Base-by-base conservation (phyloP, 23 tunicate genomes). In the Trididemnum clinides region DNA sequence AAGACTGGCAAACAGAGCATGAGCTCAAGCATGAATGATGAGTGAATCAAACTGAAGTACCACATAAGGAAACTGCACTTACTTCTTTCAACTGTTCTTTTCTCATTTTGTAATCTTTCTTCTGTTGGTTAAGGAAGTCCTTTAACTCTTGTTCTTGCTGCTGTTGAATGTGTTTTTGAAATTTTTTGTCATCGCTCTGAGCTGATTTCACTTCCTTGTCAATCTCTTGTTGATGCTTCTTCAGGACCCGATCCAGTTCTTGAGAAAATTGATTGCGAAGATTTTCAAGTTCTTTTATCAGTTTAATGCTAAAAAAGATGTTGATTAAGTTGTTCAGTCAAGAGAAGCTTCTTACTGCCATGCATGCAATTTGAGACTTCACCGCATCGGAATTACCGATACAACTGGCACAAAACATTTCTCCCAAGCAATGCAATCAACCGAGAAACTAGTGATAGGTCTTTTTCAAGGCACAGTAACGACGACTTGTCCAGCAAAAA, bases 41-140 rank as follows among this genome's bases (percentile, higher is more conserved):
- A n/a, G n/a, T n/a, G n/a, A n/a, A n/a, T n/a, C n/a, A n/a, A n/a
- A n/a, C n/a, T n/a, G n/a, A n/a, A n/a, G n/a, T n/a, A n/a, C n/a
- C n/a, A n/a, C n/a, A n/a, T n/a, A n/a, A n/a, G n/a, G n/a, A n/a
- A n/a, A n/a, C n/a, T n/a, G n/a, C n/a, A n/a, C n/a, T 73, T 72
- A 94, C 98, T 85, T 89, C 94, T 81, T 94, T 94, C 39, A 94
- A 50, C 33, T 89, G 90, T 51, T 94, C 94, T 50, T 94, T 94
- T 27, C 76, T 94, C 22, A 34, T 57, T 76, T 94, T 94, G 63
- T 82, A 94, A 49, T 89, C 90, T 66, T 89, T 89, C 75, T 89
- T 89, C 39, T 89, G 94, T 38, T 94, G 94, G 34, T 36, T 58
- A 4, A 94, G 81, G 64, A 94, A 94, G 28, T 83, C 94, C 38